Evolutionary conservation across 92 coral and sea anemone species (phyloP).

Genomic region (Bergia sp.): DNA sequence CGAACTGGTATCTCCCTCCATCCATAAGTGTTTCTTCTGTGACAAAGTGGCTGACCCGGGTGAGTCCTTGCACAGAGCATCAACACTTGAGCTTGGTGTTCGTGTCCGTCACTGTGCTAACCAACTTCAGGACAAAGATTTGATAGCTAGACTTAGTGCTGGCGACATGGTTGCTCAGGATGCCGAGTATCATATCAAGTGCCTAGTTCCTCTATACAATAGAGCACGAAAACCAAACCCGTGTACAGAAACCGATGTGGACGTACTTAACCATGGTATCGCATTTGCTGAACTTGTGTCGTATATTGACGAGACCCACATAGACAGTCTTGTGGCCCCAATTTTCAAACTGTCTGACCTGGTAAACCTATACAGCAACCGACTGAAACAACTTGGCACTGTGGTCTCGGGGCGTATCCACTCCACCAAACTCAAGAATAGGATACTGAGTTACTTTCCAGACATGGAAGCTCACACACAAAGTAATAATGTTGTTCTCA

Average conservation of each 20-base stretch:
- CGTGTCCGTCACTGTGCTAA: conserved; percentile 25
- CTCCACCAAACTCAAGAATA: conserved; percentile 54
- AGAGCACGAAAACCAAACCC: background rate
- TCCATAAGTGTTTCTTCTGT: conserved; percentile 54
- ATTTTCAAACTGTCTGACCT: conserved; percentile 56
- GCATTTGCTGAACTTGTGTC: conserved; percentile 58
- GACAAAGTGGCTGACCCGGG: conserved; percentile 32
- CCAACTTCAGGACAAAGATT: background rate
- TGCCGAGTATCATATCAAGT: background rate
- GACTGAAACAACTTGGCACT: conserved; percentile 55
- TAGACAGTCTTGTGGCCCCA: conserved; percentile 47
- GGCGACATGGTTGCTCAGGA: conserved; percentile 19
- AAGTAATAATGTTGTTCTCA: conserved; percentile 37
- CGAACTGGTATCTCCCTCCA: conserved; percentile 4
- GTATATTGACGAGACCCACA: conserved; percentile 45
- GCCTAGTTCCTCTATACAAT: background rate
- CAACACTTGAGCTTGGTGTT: conserved; percentile 48
- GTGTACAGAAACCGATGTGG: background rate
- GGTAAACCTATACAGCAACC: conserved; percentile 39
- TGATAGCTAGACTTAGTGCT: conserved; percentile 2
- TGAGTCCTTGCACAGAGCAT: conserved; percentile 38
- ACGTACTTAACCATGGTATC: conserved; percentile 37
- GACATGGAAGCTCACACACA: conserved; percentile 56
- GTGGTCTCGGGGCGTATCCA: conserved; percentile 46
- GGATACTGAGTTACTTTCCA: conserved; percentile 49